Conservation (phyloP, 2,888 invertebrate species). For the Melangyna quadrimaculata region DNA sequence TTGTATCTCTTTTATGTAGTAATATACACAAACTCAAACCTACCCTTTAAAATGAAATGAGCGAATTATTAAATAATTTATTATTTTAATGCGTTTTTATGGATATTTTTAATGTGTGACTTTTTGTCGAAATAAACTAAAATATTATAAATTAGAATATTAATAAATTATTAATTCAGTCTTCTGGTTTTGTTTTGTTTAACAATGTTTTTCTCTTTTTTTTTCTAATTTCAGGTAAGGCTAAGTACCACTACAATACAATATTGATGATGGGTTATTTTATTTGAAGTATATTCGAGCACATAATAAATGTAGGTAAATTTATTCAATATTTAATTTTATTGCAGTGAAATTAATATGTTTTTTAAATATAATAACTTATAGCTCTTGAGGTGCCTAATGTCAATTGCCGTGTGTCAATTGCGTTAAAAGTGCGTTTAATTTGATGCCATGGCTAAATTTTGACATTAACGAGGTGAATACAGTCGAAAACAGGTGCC, state of each 20-base stretch:
- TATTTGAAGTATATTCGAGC: not conserved
- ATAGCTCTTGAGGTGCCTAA: no score
- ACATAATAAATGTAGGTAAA: no score
- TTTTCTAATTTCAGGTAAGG: constrained; percentile 55
- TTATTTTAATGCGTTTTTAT: constrained; percentile 60
- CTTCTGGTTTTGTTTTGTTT: not conserved
- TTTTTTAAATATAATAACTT: no score
- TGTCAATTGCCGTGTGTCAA: no score
- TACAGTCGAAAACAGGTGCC: no score
- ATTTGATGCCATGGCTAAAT: no score
- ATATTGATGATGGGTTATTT: not conserved
- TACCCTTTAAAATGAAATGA: not conserved
- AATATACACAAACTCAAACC: not conserved
- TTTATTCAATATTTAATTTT: not conserved
- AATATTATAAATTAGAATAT: not conserved
- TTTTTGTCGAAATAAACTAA: not conserved
- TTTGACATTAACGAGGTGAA: no score
- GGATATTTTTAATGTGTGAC: constrained; percentile 31
- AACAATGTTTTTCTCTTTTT: not conserved
- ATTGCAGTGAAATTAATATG: not conserved
- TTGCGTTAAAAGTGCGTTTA: no score
- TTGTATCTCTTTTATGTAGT: not conserved
- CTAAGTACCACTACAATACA: not conserved
- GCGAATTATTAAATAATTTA: constrained; percentile 58
- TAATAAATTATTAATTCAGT: not conserved